Conservation (phyloP, 1,140 invertebrate genomes). For the Euwallacea fornicatus region DNA sequence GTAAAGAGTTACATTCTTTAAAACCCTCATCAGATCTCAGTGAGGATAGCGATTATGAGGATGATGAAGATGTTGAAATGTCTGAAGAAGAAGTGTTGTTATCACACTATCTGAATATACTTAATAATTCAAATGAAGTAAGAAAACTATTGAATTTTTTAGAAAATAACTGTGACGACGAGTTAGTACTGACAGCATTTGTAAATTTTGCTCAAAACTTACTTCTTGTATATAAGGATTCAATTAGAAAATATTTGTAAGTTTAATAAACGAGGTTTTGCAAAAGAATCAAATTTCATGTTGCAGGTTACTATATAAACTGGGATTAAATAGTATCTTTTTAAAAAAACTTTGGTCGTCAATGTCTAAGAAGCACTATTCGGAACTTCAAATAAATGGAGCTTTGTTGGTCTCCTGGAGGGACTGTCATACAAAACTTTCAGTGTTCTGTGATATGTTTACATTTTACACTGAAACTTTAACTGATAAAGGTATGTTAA, state of each 20-base stretch:
- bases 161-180: constrained; percentile 45
- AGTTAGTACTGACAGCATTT: constrained; percentile 45
- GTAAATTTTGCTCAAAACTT: constrained; percentile 51
- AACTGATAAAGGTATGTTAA: constrained; percentile 48
- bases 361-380: constrained; percentile 34
- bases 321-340: constrained; percentile 83
- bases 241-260: constrained; percentile 53
- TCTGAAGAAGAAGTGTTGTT: constrained; percentile 45
- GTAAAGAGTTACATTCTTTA: constrained; percentile 43
- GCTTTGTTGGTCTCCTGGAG: constrained; percentile 45
- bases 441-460: constrained; percentile 53
- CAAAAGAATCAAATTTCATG: background rate
- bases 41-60: constrained; percentile 49
- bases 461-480: constrained; percentile 53
- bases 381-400: constrained; percentile 38
- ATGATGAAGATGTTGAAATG: constrained; percentile 39
- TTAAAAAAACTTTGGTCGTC: constrained; percentile 74
- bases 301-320: constrained; percentile 76
- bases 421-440: constrained; percentile 47
- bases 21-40: constrained; percentile 38
- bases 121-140: constrained; percentile 50
- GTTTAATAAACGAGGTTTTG: constrained; percentile 7
- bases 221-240: constrained; percentile 50
- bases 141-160: constrained; percentile 48
- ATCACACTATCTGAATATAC: constrained; percentile 46